phyloP scores from a whole-genome alignment of 2,113 vertebrate species.

The Orycteropus afer region DNA sequence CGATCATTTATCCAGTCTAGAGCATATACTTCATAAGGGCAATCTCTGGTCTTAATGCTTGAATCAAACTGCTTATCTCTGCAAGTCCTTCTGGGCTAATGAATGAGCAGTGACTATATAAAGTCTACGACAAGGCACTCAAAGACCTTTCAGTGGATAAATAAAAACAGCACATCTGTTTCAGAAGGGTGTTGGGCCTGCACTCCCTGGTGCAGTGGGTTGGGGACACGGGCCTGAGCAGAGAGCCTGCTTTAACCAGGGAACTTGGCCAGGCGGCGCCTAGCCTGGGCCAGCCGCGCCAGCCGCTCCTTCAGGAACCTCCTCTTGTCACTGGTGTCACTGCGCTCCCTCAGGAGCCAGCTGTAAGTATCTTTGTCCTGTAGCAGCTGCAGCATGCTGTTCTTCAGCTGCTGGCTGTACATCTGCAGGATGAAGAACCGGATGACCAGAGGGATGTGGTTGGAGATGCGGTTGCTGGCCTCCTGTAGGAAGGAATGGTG shows the following conservation, averaged over 20 bases:
- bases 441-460: constrained; percentile 92
- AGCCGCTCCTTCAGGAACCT: constrained; percentile 80
- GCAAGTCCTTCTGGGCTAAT: rapidly evolving
- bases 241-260: rapidly evolving
- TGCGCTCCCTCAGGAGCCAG: constrained; percentile 87
- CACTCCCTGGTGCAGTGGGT: background rate
- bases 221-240: rapidly evolving
- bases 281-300: constrained; percentile 87
- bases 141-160: rapidly evolving
- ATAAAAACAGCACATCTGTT: rapidly evolving
- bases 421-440: constrained; percentile 88
- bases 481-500: constrained; percentile 81
- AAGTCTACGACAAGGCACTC: background rate
- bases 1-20: rapidly evolving
- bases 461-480: constrained; percentile 86
- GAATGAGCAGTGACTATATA: rapidly evolving
- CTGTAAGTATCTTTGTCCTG: constrained; percentile 82
- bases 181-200: rapidly evolving
- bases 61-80: rapidly evolving
- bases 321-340: constrained; percentile 85
- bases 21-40: rapidly evolving
- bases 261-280: constrained; percentile 83
- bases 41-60: background rate
- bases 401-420: constrained; percentile 84
- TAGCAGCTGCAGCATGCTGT: constrained; percentile 88